These are phyloP conservation scores for Drosophila oshimai DNA, from an alignment of 1,140 invertebrate species.

Conservation along the genomic window DNA sequence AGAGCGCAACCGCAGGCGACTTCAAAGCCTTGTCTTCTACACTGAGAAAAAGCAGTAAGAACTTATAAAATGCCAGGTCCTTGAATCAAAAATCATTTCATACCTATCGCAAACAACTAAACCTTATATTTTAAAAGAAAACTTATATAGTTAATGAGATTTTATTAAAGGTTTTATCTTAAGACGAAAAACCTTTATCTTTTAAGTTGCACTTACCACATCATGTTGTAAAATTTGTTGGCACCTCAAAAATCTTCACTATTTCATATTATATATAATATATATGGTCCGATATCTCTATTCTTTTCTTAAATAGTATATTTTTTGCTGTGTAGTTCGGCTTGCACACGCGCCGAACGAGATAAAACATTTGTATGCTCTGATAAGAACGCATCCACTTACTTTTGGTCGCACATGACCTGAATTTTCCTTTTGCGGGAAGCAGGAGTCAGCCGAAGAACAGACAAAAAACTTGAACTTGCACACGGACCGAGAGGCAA, in stretches of 20 bases:
- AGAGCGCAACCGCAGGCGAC: slow-evolving; percentile 30
- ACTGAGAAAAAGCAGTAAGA: not conserved
- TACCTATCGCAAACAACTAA: no score
- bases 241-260: no score
- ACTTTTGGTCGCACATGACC: slow-evolving; percentile 78
- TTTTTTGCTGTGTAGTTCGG: not conserved
- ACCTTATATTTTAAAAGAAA: not conserved
- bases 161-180: no score
- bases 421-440: slow-evolving; percentile 55
- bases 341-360: slow-evolving; percentile 67
- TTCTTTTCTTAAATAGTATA: not conserved
- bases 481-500: slow-evolving; percentile 49
- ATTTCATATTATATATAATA: no score
- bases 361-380: slow-evolving; percentile 80
- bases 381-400: slow-evolving; percentile 80
- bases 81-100: no score
- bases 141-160: no score
- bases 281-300: no score
- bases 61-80: no score
- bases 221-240: no score
- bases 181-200: no score
- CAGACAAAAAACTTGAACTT: slow-evolving; percentile 67
- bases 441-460: slow-evolving; percentile 20
- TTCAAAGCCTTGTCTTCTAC: slow-evolving; percentile 1
- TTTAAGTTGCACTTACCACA: no score